Evolutionary conservation across 2,888 invertebrate genomes (phyloP).

Genomic region (Chloromyia formosa): DNA sequence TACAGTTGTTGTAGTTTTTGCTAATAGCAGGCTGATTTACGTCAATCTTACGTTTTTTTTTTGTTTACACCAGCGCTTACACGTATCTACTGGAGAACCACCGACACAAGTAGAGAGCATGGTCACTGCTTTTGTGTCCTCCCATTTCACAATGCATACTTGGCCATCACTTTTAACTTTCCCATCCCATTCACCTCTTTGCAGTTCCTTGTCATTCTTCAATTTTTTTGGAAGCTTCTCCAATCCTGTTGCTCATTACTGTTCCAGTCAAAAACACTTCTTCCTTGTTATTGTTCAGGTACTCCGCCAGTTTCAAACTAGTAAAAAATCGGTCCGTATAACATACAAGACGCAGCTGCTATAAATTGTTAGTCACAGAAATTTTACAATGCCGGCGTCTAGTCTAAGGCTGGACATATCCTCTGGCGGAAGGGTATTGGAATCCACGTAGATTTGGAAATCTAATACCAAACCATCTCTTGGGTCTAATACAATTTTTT

Average conservation of each 20-base stretch:
- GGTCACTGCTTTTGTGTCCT: background rate
- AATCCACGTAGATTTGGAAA: constrained; percentile 55
- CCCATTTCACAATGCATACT: background rate
- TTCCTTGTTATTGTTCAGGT: too few relatives aligned
- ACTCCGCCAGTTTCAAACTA: background rate
- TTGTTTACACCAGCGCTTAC: background rate
- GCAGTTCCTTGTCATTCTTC: background rate
- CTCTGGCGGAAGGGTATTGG: constrained; percentile 46
- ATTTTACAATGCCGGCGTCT: constrained; percentile 20
- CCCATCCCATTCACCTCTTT: constrained; percentile 6
- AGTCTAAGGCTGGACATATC: too few relatives aligned
- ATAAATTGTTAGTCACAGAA: constrained; percentile 47
- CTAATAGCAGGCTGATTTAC: background rate
- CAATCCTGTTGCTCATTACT: background rate
- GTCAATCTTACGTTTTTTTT: background rate
- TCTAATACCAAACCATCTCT: constrained; percentile 53
- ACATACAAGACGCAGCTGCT: constrained; percentile 48
- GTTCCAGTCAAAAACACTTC: too few relatives aligned
- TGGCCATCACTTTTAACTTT: background rate
- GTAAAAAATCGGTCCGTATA: constrained; percentile 47
- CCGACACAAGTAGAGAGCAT: background rate
- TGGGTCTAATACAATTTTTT: constrained; percentile 55
- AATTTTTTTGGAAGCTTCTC: constrained; percentile 6
- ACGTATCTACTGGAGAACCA: background rate
- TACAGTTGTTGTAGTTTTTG: background rate